Evolutionary conservation across 2,113 vertebrate species (phyloP).

Genomic region (Climacteris rufus): DNA sequence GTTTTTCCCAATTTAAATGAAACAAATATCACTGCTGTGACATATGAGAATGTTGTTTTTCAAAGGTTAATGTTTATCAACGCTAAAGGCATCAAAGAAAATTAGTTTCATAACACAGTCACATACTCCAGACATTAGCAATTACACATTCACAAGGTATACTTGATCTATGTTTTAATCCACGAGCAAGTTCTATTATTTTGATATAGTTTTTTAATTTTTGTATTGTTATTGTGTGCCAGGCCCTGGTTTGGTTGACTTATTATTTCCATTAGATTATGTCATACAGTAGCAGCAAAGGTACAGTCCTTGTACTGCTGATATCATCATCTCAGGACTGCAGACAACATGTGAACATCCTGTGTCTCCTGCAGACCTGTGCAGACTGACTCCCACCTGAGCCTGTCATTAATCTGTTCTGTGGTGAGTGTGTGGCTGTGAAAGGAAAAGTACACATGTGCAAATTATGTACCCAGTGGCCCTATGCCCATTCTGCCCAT

Average conservation of each 20-base stretch:
- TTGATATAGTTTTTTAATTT: neutral
- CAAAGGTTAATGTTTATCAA: neutral
- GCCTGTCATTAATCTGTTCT: neutral
- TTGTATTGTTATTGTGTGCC: neutral
- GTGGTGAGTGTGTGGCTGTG: too few species aligned
- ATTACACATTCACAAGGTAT: neutral
- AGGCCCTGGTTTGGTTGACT: neutral
- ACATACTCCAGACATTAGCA: neutral
- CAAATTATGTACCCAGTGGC: neutral
- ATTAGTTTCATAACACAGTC: neutral
- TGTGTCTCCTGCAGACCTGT: neutral
- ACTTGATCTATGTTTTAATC: neutral
- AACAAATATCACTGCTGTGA: neutral
- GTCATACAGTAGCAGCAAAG: neutral
- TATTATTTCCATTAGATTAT: neutral
- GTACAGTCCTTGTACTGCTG: neutral
- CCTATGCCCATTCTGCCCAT: neutral
- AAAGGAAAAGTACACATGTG: neutral
- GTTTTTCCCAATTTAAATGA: neutral
- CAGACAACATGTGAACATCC: neutral
- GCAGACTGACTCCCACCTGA: neutral
- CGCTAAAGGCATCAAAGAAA: neutral
- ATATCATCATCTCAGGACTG: neutral
- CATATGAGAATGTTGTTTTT: neutral
- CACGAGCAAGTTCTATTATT: neutral